Evolutionary conservation across 2,797 vertebrate species (phyloP).

Genomic region (Hydrolagus colliei): DNA sequence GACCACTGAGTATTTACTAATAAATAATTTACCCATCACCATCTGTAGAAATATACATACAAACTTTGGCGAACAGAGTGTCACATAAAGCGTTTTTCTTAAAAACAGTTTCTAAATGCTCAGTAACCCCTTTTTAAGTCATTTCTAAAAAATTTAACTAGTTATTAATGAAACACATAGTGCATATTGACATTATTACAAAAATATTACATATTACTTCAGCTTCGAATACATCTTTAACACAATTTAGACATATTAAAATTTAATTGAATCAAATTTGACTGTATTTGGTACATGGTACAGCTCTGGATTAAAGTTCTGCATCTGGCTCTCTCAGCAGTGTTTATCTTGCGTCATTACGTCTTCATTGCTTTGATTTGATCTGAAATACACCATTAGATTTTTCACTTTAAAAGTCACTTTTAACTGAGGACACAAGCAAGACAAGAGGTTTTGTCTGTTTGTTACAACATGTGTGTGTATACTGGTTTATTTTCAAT

Average conservation of each 20-base stretch:
- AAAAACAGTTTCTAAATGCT: too few species aligned
- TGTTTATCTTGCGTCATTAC: constrained; percentile 38
- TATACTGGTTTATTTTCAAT: not conserved
- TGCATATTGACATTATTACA: not conserved
- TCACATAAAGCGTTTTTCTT: too few species aligned
- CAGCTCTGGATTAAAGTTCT: not conserved
- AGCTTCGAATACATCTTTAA: constrained; percentile 18
- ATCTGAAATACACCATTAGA: constrained; percentile 44
- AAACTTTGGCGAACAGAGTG: too few species aligned
- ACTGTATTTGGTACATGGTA: not conserved
- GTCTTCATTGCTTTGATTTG: constrained; percentile 67
- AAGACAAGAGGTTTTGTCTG: not conserved
- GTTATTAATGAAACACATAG: too few species aligned
- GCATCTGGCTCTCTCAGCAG: not conserved
- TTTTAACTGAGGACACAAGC: too few species aligned
- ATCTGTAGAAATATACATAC: too few species aligned
- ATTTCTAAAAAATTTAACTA: too few species aligned
- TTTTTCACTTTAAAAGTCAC: too few species aligned
- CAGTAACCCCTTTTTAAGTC: too few species aligned
- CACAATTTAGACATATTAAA: constrained; percentile 6
- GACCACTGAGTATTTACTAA: not conserved
- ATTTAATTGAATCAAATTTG: not conserved
- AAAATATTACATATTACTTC: constrained; percentile 27
- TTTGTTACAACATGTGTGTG: not conserved
- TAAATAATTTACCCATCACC: not conserved